Evolutionary conservation across 2,113 vertebrate genomes (phyloP).

Genomic region (Scartelaos histophorus): DNA sequence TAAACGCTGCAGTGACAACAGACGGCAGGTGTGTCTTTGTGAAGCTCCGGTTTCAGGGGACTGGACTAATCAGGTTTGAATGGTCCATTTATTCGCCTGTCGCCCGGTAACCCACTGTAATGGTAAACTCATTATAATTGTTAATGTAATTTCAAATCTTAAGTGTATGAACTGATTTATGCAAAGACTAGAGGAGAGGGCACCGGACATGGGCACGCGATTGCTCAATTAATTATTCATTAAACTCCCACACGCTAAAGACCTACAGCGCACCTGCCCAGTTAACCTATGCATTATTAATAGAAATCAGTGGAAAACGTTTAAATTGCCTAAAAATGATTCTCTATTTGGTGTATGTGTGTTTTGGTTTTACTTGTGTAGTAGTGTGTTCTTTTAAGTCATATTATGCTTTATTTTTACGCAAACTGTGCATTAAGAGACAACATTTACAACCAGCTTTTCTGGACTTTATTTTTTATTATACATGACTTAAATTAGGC

Average conservation of each 20-base stretch:
- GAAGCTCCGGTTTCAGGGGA: slow-evolving; percentile 10
- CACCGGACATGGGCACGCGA: slow-evolving; percentile 11
- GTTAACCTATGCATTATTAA: too few species aligned
- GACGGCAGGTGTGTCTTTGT: slow-evolving; percentile 28
- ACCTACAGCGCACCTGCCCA: not conserved
- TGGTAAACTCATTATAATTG: slow-evolving; percentile 19
- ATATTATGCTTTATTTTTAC: too few species aligned
- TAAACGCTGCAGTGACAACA: not conserved
- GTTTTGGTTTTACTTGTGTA: too few species aligned
- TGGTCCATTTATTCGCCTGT: slow-evolving; percentile 44
- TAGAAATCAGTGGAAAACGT: too few species aligned
- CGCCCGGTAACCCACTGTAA: slow-evolving; percentile 21
- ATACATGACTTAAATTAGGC: too few species aligned
- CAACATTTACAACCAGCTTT: too few species aligned
- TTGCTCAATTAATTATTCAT: slow-evolving; percentile 38
- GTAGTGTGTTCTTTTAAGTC: too few species aligned
- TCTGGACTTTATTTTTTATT: too few species aligned
- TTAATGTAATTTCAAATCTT: slow-evolving; percentile 50
- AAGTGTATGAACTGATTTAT: slow-evolving; percentile 42
- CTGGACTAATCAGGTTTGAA: slow-evolving; percentile 26
- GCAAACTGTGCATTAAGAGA: too few species aligned
- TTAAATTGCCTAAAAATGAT: too few species aligned
- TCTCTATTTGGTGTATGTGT: too few species aligned
- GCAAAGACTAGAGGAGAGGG: slow-evolving; percentile 22
- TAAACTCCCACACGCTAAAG: slow-evolving; percentile 8